Percentiles rank a stretch among this genome's conserved stretches.
Conservation (phyloP, 2,113 vertebrate genomes). For the Alethe diademata region DNA sequence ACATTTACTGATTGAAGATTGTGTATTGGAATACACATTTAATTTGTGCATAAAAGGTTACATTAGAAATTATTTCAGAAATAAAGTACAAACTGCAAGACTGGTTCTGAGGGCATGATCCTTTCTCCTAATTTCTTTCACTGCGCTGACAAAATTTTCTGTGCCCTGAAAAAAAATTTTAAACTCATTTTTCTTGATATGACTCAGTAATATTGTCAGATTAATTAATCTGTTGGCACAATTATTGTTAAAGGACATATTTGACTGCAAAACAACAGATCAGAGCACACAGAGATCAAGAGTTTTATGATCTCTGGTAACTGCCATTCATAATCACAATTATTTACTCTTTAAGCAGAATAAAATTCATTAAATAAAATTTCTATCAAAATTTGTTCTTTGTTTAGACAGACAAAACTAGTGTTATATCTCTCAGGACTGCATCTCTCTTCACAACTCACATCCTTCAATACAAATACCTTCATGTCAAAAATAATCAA, state of each 20-base stretch:
- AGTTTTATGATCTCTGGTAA: slow-evolving; percentile 21
- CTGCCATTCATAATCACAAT: slow-evolving; percentile 38
- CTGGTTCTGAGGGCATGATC: neutral
- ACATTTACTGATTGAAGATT: neutral
- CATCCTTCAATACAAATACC: slow-evolving; percentile 28
- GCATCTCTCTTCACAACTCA: neutral
- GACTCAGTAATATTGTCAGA: neutral
- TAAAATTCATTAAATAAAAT: slow-evolving; percentile 37
- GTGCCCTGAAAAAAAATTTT: neutral
- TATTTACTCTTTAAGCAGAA: slow-evolving; percentile 34
- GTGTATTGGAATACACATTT: neutral
- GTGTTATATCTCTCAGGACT: neutral
- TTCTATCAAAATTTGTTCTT: slow-evolving; percentile 18
- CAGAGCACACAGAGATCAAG: neutral
- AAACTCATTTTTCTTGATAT: neutral
- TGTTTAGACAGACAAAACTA: slow-evolving; percentile 18
- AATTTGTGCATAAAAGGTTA: neutral
- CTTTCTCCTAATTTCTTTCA: neutral
- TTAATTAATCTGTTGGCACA: neutral
- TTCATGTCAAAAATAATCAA: slow-evolving; percentile 38
- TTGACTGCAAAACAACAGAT: neutral
- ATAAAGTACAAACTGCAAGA: neutral
- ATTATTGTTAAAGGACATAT: neutral
- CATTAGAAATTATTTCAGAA: neutral
- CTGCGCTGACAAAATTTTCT: neutral